phyloP scores from a whole-genome alignment of 64 coral and sea anemone species.

The Montipora cactus region DNA sequence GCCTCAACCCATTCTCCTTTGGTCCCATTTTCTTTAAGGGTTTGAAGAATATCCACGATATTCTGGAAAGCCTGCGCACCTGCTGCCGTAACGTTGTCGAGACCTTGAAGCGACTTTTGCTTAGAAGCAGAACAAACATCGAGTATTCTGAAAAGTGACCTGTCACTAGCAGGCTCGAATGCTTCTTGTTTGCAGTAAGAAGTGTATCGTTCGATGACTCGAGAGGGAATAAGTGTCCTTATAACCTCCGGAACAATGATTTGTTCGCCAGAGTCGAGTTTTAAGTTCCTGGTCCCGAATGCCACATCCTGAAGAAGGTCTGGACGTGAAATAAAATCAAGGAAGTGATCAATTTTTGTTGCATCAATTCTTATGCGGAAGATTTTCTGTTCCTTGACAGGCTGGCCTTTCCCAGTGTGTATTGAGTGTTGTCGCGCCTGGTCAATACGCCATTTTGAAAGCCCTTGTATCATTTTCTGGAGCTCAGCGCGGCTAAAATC shows the following conservation, averaged over 20 bases:
- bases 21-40: not conserved
- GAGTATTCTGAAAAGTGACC: conserved; percentile 32
- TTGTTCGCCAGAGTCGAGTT: conserved; percentile 32
- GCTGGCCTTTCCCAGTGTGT: conserved; percentile 25
- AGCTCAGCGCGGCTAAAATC: not conserved
- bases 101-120: conserved; percentile 36
- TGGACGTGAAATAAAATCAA: conserved; percentile 25
- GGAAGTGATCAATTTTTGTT: conserved; percentile 33
- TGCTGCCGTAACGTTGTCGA: conserved; percentile 26
- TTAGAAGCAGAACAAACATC: conserved; percentile 53
- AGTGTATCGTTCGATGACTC: not conserved
- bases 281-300: conserved; percentile 28
- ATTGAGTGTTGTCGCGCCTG: conserved; percentile 31
- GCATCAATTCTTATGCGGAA: conserved; percentile 28
- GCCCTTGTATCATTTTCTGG: conserved; percentile 10
- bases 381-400: not conserved
- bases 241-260: conserved; percentile 34
- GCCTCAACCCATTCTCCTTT: conserved; percentile 50
- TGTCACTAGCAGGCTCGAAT: conserved; percentile 38
- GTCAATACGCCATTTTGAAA: conserved; percentile 57
- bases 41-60: not conserved
- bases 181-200: not conserved
- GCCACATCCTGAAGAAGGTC: conserved; percentile 40
- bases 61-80: conserved; percentile 18
- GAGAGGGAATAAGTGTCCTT: conserved; percentile 37